Conservation (phyloP, 2,113 vertebrate species). For the Lichenostomus cassidix region DNA sequence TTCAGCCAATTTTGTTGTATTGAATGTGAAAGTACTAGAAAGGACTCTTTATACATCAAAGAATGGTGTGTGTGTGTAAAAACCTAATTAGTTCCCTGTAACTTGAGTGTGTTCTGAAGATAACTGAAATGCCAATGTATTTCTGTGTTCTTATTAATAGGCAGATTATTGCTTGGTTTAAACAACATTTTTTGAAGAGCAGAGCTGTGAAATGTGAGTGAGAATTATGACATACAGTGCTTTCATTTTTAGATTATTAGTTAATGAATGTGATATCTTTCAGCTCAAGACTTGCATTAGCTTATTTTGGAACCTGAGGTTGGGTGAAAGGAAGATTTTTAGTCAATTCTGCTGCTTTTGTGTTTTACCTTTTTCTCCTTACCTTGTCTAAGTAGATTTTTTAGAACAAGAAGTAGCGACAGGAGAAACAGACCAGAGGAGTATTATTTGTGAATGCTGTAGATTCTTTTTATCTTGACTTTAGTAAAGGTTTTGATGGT, state of each 20-base stretch:
- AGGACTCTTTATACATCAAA: neutral
- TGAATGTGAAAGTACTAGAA: neutral
- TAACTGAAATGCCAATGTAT: neutral
- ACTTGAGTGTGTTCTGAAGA: neutral
- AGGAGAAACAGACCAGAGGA: neutral
- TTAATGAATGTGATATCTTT: neutral
- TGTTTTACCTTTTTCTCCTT: neutral
- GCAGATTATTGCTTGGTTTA: neutral
- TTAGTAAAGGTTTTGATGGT: neutral
- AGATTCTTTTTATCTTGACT: neutral
- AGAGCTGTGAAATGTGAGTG: neutral
- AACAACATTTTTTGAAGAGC: neutral
- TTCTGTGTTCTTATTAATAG: neutral
- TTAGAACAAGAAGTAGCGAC: neutral
- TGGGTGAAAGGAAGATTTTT: neutral
- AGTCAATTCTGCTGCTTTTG: neutral
- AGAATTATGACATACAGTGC: neutral
- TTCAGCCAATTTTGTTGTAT: neutral
- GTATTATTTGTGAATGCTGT: neutral
- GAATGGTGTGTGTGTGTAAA: neutral
- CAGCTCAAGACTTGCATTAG: neutral
- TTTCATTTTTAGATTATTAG: neutral
- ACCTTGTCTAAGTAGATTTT: neutral
- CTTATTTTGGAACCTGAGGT: neutral
- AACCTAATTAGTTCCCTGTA: neutral